Percentiles rank a stretch among this genome's conserved stretches.
phyloP scores from a whole-genome alignment of 2,113 vertebrate species.

The Vulpes ferrilata region DNA sequence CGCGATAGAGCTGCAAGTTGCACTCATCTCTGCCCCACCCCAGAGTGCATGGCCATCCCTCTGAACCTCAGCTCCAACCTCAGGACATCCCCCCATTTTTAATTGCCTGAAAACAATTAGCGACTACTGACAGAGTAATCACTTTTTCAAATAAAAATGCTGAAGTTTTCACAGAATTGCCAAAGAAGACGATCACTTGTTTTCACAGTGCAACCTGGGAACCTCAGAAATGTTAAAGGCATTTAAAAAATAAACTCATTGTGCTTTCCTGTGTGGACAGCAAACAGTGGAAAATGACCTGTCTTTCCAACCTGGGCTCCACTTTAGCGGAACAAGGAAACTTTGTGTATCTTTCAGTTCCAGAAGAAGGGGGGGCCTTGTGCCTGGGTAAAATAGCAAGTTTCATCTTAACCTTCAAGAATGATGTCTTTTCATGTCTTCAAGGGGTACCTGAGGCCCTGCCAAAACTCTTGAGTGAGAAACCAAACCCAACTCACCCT shows the following conservation, averaged over 20 bases:
- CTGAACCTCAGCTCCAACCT: not conserved
- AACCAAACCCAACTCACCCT: not conserved
- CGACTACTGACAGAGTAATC: not conserved
- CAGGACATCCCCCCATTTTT: not conserved
- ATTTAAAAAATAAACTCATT: not conserved
- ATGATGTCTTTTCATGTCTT: constrained; percentile 53
- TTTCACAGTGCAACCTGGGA: not conserved
- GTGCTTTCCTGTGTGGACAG: not conserved
- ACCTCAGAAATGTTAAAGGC: not conserved
- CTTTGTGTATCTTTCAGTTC: constrained; percentile 4
- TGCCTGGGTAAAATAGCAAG: constrained; percentile 9
- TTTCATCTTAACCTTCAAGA: constrained; percentile 52
- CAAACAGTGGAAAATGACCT: not conserved
- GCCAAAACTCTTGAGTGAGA: constrained; percentile 47
- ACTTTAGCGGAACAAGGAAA: constrained; percentile 51
- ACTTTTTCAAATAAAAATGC: not conserved
- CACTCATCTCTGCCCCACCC: not conserved
- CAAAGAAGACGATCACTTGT: not conserved
- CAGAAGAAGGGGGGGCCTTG: not conserved
- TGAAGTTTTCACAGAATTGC: not conserved
- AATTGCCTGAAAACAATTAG: not conserved
- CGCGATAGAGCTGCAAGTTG: fast-evolving
- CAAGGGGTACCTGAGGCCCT: not conserved
- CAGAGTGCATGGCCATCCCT: not conserved
- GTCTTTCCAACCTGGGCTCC: not conserved